These are phyloP conservation scores for Brachionus calyciflorus DNA, from an alignment of 1,140 invertebrate species.

Conservation along the genomic window DNA sequence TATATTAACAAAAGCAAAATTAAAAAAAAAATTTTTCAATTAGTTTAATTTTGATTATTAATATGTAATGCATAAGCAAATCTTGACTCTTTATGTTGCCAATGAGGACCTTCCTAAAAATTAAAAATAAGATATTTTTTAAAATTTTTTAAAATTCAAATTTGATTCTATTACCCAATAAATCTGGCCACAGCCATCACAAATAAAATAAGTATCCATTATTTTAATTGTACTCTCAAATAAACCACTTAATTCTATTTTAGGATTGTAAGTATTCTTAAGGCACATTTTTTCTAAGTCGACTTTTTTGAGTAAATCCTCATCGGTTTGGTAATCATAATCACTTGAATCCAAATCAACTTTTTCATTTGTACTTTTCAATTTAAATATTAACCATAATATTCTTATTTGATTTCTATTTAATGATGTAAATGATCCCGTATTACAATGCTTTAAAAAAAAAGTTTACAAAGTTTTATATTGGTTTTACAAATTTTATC, in stretches of 20 bases:
- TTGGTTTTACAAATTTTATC: neutral
- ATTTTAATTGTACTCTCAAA: constrained; percentile 4
- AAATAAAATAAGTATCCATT: constrained; percentile 26
- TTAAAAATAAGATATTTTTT: too few relatives aligned
- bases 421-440: constrained; percentile 19
- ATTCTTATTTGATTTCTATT: neutral
- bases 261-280: neutral
- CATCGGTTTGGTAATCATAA: neutral
- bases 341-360: neutral
- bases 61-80: too few relatives aligned
- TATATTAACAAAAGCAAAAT: too few relatives aligned
- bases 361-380: neutral
- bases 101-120: too few relatives aligned
- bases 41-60: too few relatives aligned
- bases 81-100: too few relatives aligned
- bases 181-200: constrained; percentile 20
- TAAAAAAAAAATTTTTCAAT: too few relatives aligned
- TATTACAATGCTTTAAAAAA: constrained; percentile 26
- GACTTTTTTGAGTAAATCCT: neutral
- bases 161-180: constrained; percentile 25
- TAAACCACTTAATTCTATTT: neutral
- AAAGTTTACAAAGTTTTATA: neutral
- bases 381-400: neutral
- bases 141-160: too few relatives aligned
- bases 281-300: constrained; percentile 4